Percentiles rank a stretch among this genome's conserved stretches.
These are phyloP conservation scores for Neolamprologus cancellatus DNA, from an alignment of 2,113 vertebrate species.

Conservation along the genomic window DNA sequence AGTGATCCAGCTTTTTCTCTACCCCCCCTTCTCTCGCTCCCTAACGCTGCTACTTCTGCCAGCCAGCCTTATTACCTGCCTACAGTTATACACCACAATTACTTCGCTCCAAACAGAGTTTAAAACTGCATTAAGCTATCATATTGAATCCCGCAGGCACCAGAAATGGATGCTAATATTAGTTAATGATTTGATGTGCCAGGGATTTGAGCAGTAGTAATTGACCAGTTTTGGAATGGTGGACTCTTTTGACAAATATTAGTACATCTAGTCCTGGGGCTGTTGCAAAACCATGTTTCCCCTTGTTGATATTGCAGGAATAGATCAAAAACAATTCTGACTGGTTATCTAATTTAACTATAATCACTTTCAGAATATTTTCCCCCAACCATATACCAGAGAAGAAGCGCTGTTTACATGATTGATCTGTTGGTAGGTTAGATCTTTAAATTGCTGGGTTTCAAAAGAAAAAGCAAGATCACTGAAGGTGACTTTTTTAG, in stretches of 20 bases:
- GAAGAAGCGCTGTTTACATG: background rate
- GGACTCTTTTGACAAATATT: constrained; percentile 4
- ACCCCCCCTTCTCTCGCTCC: background rate
- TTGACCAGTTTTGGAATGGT: constrained; percentile 5
- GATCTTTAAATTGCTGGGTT: background rate
- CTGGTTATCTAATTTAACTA: background rate
- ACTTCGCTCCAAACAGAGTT: constrained; percentile 42
- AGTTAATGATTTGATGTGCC: constrained; percentile 16
- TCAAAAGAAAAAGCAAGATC: background rate
- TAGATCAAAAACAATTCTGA: background rate
- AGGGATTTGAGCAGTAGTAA: constrained; percentile 1
- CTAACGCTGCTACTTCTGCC: constrained; percentile 16
- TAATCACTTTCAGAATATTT: background rate
- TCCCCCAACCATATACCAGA: background rate
- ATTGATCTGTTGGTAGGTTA: background rate
- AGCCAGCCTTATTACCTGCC: constrained; percentile 49
- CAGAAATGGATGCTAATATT: constrained; percentile 30
- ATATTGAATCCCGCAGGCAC: constrained; percentile 18
- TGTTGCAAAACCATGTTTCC: background rate
- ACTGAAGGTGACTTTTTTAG: background rate
- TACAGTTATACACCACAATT: constrained; percentile 34
- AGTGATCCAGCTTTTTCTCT: background rate
- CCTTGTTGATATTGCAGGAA: background rate
- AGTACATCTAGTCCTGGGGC: background rate
- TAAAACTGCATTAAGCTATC: constrained; percentile 41